phyloP scores from a whole-genome alignment of 2,797 vertebrate genomes.

The Lepus oiostolus region DNA sequence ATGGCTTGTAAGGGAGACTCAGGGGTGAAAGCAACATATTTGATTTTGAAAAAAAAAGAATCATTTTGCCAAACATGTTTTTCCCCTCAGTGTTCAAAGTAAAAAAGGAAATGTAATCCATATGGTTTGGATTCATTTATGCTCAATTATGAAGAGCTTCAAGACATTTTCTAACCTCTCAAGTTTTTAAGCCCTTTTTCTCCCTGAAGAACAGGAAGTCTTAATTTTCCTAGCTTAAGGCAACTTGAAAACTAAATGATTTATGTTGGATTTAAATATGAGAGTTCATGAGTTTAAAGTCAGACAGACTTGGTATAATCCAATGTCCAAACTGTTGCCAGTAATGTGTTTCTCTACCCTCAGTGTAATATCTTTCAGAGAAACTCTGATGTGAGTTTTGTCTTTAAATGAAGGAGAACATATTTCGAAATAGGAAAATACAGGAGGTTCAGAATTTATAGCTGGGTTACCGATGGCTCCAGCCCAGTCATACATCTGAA shows the following conservation, averaged over 20 bases:
- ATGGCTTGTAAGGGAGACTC: conserved; percentile 67
- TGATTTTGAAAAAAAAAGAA: conserved; percentile 63
- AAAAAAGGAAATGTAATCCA: conserved; percentile 79
- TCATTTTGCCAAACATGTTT: conserved; percentile 81
- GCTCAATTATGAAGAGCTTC: conserved; percentile 73
- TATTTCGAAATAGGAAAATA: conserved; percentile 74
- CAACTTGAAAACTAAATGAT: conserved; percentile 77
- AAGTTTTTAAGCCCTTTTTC: conserved; percentile 68
- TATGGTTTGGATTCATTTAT: conserved; percentile 78
- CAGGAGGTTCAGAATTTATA: conserved; percentile 61
- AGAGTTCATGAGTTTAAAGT: conserved; percentile 78
- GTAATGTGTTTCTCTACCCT: conserved; percentile 29
- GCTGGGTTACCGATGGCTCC: conserved; percentile 58
- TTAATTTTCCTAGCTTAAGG: conserved; percentile 80
- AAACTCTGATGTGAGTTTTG: conserved; percentile 64
- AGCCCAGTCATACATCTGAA: conserved; percentile 56
- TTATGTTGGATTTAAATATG: conserved; percentile 75
- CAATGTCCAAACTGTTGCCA: conserved; percentile 58
- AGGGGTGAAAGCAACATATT: conserved; percentile 78
- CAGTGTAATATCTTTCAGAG: conserved; percentile 63
- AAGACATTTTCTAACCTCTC: conserved; percentile 78
- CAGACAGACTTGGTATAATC: conserved; percentile 63
- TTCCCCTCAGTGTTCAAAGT: conserved; percentile 78
- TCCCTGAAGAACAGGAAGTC: conserved; percentile 75
- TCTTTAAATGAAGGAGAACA: conserved; percentile 62